Conservation (phyloP, 1,140 invertebrate genomes). For the Latrodectus geometricus region DNA sequence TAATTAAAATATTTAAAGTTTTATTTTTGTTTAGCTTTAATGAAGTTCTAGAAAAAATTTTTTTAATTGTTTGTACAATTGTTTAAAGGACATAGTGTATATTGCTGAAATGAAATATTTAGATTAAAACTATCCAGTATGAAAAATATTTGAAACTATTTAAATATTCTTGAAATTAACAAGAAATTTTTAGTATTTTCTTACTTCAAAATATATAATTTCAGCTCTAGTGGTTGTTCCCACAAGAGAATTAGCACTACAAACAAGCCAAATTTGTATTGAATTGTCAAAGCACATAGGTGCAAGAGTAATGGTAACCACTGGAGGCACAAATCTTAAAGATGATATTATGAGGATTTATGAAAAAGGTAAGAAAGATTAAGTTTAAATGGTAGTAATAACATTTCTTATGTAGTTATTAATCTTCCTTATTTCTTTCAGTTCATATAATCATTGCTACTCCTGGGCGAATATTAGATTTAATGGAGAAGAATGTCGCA, state of each 20-base stretch:
- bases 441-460: conserved; percentile 99
- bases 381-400: too few species aligned
- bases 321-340: conserved; percentile 96
- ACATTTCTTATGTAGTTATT: too few species aligned
- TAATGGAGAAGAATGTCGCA: conserved; percentile 99
- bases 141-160: conserved; percentile 6
- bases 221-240: conserved; percentile 96
- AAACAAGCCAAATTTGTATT: conserved; percentile 99
- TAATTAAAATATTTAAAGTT: too few species aligned
- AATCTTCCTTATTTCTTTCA: conserved; percentile 67
- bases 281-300: conserved; percentile 96
- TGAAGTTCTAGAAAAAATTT: too few species aligned
- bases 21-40: too few species aligned
- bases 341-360: conserved; percentile 99
- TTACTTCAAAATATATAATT: neutral
- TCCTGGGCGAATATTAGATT: conserved; percentile 98
- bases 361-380: conserved; percentile 81
- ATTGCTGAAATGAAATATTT: too few species aligned
- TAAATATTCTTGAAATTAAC: neutral
- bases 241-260: conserved; percentile 97
- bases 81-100: too few species aligned
- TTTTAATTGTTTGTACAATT: too few species aligned
- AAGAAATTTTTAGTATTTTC: neutral
- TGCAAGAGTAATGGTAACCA: conserved; percentile 98
- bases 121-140: too few species aligned